These are phyloP conservation scores for Engystomops pustulosus DNA, from an alignment of 2,113 vertebrate genomes.

Conservation along the genomic window DNA sequence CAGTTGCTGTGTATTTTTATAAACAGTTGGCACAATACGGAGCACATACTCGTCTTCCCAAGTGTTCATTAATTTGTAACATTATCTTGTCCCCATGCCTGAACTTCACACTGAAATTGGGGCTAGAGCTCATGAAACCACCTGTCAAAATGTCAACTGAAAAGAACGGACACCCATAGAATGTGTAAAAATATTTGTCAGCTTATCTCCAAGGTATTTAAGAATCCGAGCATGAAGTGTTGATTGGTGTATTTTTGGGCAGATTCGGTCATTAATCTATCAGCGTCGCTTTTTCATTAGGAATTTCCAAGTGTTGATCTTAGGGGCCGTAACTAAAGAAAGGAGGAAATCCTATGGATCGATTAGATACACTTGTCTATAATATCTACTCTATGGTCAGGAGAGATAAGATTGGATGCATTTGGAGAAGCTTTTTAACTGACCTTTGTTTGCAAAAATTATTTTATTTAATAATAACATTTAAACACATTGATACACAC, in stretches of 20 bases:
- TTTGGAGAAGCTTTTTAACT: no score
- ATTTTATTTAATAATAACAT: no score
- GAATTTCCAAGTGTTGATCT: neutral
- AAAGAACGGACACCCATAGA: constrained; percentile 32
- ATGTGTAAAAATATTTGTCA: constrained; percentile 55
- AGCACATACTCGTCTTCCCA: constrained; percentile 43
- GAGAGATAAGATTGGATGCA: no score
- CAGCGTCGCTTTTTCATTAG: constrained; percentile 36
- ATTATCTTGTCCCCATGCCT: constrained; percentile 46
- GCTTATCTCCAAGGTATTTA: constrained; percentile 58
- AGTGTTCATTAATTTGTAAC: constrained; percentile 60
- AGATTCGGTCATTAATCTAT: constrained; percentile 51
- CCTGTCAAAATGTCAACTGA: constrained; percentile 57
- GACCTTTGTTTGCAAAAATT: no score
- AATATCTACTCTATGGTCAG: neutral
- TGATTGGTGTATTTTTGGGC: constrained; percentile 60
- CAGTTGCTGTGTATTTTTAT: constrained; percentile 56
- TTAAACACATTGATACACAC: no score
- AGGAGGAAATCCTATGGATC: neutral
- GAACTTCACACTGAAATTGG: constrained; percentile 35
- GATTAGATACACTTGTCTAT: neutral
- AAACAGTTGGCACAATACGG: constrained; percentile 41
- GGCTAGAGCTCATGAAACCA: constrained; percentile 35
- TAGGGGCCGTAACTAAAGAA: neutral
- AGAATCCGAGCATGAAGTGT: constrained; percentile 50